A percentile compares a stretch with the other conserved stretches of the same genome.
phyloP scores from a whole-genome alignment of 2,113 vertebrate species.

The Pelecanoides urinatrix region DNA sequence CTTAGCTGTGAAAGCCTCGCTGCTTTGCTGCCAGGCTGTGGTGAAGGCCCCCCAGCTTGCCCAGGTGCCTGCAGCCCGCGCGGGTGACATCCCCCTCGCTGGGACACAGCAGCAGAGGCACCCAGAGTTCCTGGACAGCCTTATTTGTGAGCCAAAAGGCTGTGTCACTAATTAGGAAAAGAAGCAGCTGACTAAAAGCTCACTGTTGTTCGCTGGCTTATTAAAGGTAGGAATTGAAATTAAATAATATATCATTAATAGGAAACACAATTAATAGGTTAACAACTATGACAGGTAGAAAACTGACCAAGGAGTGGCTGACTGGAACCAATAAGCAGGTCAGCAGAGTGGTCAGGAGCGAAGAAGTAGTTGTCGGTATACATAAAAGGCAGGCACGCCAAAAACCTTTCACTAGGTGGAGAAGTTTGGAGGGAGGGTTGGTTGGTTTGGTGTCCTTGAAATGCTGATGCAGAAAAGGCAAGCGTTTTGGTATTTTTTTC shows the following conservation, averaged over 20 bases:
- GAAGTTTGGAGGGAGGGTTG: not conserved
- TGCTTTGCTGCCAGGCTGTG: not conserved
- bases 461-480: not conserved
- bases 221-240: not conserved
- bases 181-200: not conserved
- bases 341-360: not conserved
- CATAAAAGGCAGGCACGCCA: not conserved
- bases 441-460: not conserved
- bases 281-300: not conserved
- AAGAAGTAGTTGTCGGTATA: not conserved
- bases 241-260: not conserved
- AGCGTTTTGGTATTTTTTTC: rapidly evolving
- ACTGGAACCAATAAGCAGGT: not conserved
- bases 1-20: not conserved
- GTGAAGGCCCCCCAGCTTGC: not conserved
- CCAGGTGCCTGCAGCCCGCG: not conserved
- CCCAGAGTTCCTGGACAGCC: not conserved
- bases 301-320: not conserved
- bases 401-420: not conserved
- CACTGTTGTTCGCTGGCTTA: not conserved
- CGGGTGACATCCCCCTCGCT: rapidly evolving
- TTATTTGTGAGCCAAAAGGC: not conserved
- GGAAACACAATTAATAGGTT: not conserved
- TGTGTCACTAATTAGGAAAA: not conserved
- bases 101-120: not conserved